These are phyloP conservation scores for Pyrrhosoma nymphula DNA, from an alignment of 2,888 invertebrate species.

Conservation along the genomic window DNA sequence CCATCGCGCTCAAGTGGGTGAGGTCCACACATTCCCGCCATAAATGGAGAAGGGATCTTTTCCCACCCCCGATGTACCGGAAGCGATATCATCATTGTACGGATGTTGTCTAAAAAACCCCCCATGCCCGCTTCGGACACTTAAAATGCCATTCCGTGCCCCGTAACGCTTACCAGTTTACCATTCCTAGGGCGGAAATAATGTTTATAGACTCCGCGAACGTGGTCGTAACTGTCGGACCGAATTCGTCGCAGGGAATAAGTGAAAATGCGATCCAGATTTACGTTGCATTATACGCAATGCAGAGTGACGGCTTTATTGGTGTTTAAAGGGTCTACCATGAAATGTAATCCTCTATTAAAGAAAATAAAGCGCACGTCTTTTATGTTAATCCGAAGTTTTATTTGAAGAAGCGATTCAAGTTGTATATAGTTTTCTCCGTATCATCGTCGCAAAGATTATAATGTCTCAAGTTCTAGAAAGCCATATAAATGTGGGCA, in stretches of 20 bases:
- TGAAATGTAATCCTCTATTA: neutral
- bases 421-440: neutral
- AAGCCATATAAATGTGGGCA: neutral
- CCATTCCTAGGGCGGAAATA: constrained; percentile 33
- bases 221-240: constrained; percentile 15
- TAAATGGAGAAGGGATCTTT: neutral
- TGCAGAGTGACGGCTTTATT: neutral
- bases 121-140: neutral
- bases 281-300: neutral
- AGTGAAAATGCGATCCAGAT: constrained; percentile 10
- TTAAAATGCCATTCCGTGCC: constrained; percentile 29
- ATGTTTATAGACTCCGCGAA: constrained; percentile 26
- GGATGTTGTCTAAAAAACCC: neutral
- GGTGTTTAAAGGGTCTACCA: neutral
- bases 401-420: neutral
- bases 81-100: neutral
- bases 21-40: neutral
- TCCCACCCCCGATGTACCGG: neutral
- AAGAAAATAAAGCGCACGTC: neutral
- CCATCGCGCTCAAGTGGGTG: neutral
- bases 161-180: constrained; percentile 9
- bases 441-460: neutral
- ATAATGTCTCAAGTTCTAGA: neutral
- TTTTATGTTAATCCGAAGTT: neutral
- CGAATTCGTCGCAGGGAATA: constrained; percentile 4